Evolutionary conservation across 2,797 vertebrate species (phyloP), one percentile per base, ranked within the genome.

Genomic region (Lemur catta): DNA sequence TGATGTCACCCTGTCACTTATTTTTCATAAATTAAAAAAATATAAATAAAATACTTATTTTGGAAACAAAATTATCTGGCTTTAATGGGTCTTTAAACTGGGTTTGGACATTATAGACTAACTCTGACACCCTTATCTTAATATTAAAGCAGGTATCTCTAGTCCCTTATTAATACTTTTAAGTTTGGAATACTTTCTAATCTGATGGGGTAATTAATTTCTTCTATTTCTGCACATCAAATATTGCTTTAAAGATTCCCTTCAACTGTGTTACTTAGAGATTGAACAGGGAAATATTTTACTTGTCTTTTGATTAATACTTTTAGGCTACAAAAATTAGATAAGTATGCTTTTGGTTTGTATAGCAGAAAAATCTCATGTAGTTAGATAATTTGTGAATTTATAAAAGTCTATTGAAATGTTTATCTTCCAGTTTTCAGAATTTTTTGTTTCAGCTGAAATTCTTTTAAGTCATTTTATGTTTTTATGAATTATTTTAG

Each of bases 181-280:
- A 61, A 67, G 22, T 81, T 81, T 80, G 74, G 26, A 95, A 90
- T 75, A 48, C 18, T 55, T 86, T 81, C 88, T 52, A 84, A 22
- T 87, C 33, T 88, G 20, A 61, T 52, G 55, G 26, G 69, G 30
- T 79, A 65, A 67, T 91, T 78, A 61, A 78, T 94, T 96, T 96
- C 15, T 94, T 65, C 13, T 84, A 9, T 92, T 63, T 92, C 7
- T 91, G 55, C 18, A n/a, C 84, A 67, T 63, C 38, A 95, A 55
- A 38, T 94, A 63, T 85, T 88, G 26, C 46, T 91, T 88, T 50
- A 89, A 79, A 78, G 55, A 33, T 59, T 84, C 6, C 35, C n/a
- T 79, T 72, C 50, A 93, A 41, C n/a, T 72, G 14, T 72, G 17
- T 89, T 89, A 89, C 74, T 91, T 97, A 81, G 90, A 89, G 76